Conservation (phyloP, 1,140 invertebrate genomes). For the Melipona quadrifasciata region DNA sequence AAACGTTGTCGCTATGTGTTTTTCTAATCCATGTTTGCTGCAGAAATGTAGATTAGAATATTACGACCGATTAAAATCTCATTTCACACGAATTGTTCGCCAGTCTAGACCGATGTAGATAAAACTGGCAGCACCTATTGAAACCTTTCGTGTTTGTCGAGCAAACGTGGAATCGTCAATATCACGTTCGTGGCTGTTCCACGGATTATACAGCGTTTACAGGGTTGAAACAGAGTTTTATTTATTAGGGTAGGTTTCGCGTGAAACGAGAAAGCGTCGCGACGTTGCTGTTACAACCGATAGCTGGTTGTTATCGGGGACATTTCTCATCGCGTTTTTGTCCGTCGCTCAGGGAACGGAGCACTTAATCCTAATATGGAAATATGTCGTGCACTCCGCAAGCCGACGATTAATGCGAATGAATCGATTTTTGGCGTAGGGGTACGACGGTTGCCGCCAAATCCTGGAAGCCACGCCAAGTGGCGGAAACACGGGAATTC, state of each 20-base stretch:
- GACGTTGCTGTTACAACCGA: slow-evolving; percentile 17
- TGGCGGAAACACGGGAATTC: slow-evolving; percentile 63
- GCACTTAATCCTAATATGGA: slow-evolving; percentile 54
- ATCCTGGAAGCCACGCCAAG: slow-evolving; percentile 64
- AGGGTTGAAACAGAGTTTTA: slow-evolving; percentile 3
- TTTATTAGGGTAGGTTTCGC: neutral
- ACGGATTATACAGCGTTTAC: neutral
- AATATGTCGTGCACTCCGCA: slow-evolving; percentile 43
- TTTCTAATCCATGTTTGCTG: neutral
- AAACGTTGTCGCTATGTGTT: neutral
- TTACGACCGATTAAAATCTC: neutral
- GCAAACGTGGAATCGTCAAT: neutral
- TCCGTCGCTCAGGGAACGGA: neutral
- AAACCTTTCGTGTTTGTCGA: neutral
- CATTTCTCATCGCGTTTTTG: slow-evolving; percentile 37
- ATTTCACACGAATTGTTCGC: neutral
- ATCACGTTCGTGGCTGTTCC: neutral
- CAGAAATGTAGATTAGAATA: too few species aligned
- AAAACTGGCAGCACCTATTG: neutral
- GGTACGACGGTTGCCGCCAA: slow-evolving; percentile 38
- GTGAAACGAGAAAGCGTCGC: neutral
- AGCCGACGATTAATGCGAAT: slow-evolving; percentile 57
- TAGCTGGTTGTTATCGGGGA: slow-evolving; percentile 17
- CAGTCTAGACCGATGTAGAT: too few species aligned
- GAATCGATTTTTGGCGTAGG: slow-evolving; percentile 61